Conservation (phyloP, 2,797 vertebrate genomes). For the Notamacropus eugenii region DNA sequence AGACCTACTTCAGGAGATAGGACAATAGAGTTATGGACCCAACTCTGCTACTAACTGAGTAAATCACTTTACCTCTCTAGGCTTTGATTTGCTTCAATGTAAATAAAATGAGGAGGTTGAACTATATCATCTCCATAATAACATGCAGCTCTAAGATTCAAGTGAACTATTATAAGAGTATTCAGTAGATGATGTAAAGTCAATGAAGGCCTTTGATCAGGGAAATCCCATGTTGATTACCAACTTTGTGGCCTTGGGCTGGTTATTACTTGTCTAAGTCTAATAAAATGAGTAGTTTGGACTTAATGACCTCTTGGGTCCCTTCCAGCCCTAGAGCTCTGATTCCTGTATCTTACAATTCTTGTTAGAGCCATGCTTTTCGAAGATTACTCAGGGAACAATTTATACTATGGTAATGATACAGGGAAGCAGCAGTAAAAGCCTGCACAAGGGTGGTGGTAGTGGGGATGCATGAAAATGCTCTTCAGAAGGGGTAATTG, state of each 20-base stretch:
- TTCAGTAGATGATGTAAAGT: constrained; percentile 44
- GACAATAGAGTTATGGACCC: background rate
- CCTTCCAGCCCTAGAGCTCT: background rate
- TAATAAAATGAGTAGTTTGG: background rate
- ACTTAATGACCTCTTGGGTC: background rate
- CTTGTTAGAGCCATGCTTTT: background rate
- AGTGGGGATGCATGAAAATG: background rate
- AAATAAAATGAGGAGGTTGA: background rate
- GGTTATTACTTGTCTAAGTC: background rate
- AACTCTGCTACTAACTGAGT: background rate
- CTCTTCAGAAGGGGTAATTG: background rate
- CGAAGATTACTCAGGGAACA: background rate
- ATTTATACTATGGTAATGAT: background rate
- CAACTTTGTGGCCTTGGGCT: background rate
- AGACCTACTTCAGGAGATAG: background rate
- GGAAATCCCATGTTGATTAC: background rate
- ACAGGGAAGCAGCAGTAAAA: background rate
- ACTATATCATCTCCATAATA: background rate
- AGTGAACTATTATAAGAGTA: background rate
- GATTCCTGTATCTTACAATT: background rate
- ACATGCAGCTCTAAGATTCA: background rate
- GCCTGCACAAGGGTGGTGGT: background rate
- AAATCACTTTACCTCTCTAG: background rate
- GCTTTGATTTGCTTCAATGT: background rate
- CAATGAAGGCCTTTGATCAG: constrained; percentile 42